A percentile compares a stretch with the other conserved stretches of the same genome.
Conservation (phyloP, 2,888 invertebrate genomes). For the Philaethria dido region DNA sequence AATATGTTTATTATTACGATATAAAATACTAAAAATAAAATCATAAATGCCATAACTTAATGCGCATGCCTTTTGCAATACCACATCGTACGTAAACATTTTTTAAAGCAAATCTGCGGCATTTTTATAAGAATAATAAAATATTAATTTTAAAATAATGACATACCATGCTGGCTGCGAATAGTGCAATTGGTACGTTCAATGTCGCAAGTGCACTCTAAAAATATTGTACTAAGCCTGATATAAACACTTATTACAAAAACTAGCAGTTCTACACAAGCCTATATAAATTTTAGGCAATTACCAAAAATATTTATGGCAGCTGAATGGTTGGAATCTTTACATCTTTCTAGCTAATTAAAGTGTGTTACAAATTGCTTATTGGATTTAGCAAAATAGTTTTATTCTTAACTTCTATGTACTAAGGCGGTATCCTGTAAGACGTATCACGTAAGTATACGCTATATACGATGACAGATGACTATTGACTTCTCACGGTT, state of each 20-base stretch:
- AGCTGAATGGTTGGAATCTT: conserved; percentile 2
- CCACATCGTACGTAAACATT: background rate
- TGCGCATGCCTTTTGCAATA: background rate
- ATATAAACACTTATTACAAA: conserved; percentile 23
- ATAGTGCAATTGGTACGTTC: conserved; percentile 28
- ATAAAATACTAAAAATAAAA: background rate
- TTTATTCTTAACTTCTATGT: background rate
- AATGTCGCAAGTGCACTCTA: conserved; percentile 27
- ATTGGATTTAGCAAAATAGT: background rate
- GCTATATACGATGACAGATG: too few relatives aligned
- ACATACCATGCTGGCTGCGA: conserved; percentile 38
- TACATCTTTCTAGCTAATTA: conserved; percentile 12
- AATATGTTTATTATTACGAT: background rate
- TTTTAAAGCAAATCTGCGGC: background rate
- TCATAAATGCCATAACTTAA: background rate
- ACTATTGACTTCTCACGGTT: background rate
- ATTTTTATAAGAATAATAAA: conserved; percentile 1
- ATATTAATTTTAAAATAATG: conserved; percentile 12
- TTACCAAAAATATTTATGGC: conserved; percentile 16
- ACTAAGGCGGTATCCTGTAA: background rate
- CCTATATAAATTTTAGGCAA: conserved; percentile 5
- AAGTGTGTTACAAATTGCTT: background rate
- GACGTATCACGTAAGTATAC: too few relatives aligned
- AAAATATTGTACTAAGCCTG: conserved; percentile 18
- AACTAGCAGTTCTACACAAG: conserved; percentile 20